Evolutionary conservation across 2,113 vertebrate genomes (phyloP).

Genomic region (Sinocyclocheilus anophthalmus): DNA sequence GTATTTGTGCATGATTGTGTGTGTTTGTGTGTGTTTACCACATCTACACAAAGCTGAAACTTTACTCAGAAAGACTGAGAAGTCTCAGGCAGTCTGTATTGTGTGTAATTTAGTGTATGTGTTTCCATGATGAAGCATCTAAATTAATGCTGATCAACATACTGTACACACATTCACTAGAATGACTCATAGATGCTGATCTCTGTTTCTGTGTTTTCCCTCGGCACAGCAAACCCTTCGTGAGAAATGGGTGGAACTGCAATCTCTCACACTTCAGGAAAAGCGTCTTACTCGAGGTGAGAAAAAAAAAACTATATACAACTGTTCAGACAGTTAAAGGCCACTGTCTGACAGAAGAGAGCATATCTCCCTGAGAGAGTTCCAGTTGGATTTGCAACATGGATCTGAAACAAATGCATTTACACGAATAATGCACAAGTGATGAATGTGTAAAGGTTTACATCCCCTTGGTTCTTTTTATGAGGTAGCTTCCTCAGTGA

Average conservation of each 20-base stretch:
- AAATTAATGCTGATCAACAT: not conserved
- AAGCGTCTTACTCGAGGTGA: conserved; percentile 82
- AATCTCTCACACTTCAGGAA: conserved; percentile 82
- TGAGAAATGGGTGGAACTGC: conserved; percentile 85
- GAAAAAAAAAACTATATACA: conserved; percentile 58
- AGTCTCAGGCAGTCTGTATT: not conserved
- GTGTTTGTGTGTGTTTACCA: not conserved
- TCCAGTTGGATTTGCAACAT: not conserved
- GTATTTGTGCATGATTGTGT: conserved; percentile 36
- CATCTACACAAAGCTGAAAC: not conserved
- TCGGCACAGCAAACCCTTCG: conserved; percentile 81
- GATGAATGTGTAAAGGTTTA: not conserved
- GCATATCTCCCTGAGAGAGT: conserved; percentile 58
- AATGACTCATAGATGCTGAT: not conserved
- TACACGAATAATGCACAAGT: not conserved
- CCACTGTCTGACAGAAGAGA: not conserved
- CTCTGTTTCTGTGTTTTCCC: conserved; percentile 32
- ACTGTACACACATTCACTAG: not conserved
- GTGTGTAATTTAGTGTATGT: not conserved
- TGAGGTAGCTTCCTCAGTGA: not conserved
- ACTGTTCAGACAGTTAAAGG: not conserved
- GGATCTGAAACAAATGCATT: not conserved
- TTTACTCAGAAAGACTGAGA: not conserved
- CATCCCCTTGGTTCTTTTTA: not conserved
- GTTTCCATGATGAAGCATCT: not conserved